Evolutionary conservation across 2,888 invertebrate genomes (phyloP), one percentile per base, ranked within the genome.

Genomic region (Andrena praecox): DNA sequence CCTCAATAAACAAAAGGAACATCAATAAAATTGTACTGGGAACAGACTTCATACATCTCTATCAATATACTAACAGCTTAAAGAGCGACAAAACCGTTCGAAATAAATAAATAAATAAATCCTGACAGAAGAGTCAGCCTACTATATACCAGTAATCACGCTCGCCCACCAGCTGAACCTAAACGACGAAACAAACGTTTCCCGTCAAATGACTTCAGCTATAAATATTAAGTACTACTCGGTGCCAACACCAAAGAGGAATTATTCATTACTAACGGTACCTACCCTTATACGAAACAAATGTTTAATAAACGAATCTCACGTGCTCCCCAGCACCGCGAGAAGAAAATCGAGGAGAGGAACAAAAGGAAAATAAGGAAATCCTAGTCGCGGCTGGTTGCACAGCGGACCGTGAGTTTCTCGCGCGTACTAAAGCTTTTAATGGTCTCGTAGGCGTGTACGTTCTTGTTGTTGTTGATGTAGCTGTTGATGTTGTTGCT

Each of bases 401-500:
- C 74, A 70, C 62, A 59, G 27, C 24, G 29, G 16, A 63, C 54
- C 50, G 59, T 33, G 62, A 76, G 8, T 29, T 63, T 66, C 33
- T 80, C 80, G 80, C 80, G 84, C 50, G 27, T 80, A 70, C 78
- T 85, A 84, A 85, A 84, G 78, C 82, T 60, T 75, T 72, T 68
- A 83, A 83, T 76, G 66, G 74, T 77, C 78, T 74, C 81, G 81
- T 78, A 74, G 82, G 78, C 85, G 82, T 82, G 85, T 83, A 85
- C 85, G 78, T 85, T 82, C 85, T 87, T 89, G 80, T 84, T 83
- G 83, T 86, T 89, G 82, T 87, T 88, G 86, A 80, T 88, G 82
- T 87, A 77, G 86, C 89, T 88, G 84, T 86, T 86, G 89, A 84
- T 85, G 88, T 84, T 87, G 85, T 89, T 90, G 80, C 85, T 88